Percentiles rank a stretch among this genome's conserved stretches.
Conservation (phyloP, 2,888 invertebrate genomes). For the Drosophila heteroneura region DNA sequence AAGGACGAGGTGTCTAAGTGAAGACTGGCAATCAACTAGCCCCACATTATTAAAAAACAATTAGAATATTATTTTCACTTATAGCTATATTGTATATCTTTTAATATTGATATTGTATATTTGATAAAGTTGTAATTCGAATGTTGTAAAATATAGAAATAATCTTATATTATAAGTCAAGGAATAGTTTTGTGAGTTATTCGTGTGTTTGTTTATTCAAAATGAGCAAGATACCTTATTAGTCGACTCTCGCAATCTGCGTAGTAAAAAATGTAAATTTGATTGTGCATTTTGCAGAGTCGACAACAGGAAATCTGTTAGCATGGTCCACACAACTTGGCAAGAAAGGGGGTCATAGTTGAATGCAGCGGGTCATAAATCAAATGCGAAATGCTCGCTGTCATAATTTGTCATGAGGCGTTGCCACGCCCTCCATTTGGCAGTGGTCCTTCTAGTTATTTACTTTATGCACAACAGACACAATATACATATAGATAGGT, state of each 20-base stretch:
- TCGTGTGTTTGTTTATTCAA: background rate
- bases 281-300: constrained; percentile 4
- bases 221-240: background rate
- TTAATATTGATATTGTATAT: background rate
- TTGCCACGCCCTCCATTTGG: constrained; percentile 76
- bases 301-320: constrained; percentile 54
- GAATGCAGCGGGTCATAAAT: constrained; percentile 77
- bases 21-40: background rate
- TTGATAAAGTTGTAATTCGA: background rate
- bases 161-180: background rate
- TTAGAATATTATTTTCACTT: background rate
- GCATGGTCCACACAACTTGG: constrained; percentile 24
- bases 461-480: background rate
- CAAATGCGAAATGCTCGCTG: constrained; percentile 76
- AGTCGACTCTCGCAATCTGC: background rate
- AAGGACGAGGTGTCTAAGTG: background rate
- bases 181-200: background rate
- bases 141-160: background rate
- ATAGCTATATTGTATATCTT: background rate
- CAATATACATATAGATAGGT: background rate
- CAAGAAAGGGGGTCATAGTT: constrained; percentile 72
- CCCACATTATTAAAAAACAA: background rate
- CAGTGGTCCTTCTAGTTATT: constrained; percentile 8
- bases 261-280: background rate
- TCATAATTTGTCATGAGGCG: constrained; percentile 84